Evolutionary conservation across 2,113 vertebrate species (phyloP), one percentile per base, ranked within the genome.

Genomic region (Notarius lentiginosus): DNA sequence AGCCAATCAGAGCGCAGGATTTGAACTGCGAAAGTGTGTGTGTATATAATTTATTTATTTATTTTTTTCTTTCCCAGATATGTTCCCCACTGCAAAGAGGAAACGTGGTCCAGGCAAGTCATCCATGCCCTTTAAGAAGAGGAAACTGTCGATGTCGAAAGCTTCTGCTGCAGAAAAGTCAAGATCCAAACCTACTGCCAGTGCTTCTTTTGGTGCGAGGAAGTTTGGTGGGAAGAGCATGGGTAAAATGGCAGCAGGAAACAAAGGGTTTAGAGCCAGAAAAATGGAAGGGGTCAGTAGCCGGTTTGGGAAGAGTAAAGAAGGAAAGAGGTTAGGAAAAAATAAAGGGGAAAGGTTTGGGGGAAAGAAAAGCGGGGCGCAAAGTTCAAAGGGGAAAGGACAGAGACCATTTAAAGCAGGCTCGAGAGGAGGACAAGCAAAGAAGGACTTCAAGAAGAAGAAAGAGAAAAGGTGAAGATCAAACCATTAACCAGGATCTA

Each of bases 71-170:
- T 55, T 30, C 4, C 85, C 87, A 97, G 96, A 95, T 83, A 95
- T 96, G 89, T 96, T 97, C 83, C 94, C 94, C 0, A 76, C 22
- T 22, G 73, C 88, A 68, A 95, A 94, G 85, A 94, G 89, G 87
- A 95, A 92, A 58, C 82, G 47, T 0, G 24, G 11, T 5, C 81
- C 89, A 12, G 91, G 84, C 0, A 92, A 84, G 7, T 51, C 90
- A 2, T 73, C 84, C 0, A 90, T 47, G 0, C 91, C 90, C 0
- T 84, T 89, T 17, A 96, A 95, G 79, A 96, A 92, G 91, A 93
- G 91, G 49, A 94, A 91, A 27, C 20, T 86, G n/a, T 60, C 83
- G 0, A 2, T 41, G 1, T 89, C 24, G 14, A 89, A 87, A 34
- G 18, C 79, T 2, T 14, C 84, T 22, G 65, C 14, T 7, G 65